Conservation (phyloP, 2,797 vertebrate species). For the Halcyon chelicuti region DNA sequence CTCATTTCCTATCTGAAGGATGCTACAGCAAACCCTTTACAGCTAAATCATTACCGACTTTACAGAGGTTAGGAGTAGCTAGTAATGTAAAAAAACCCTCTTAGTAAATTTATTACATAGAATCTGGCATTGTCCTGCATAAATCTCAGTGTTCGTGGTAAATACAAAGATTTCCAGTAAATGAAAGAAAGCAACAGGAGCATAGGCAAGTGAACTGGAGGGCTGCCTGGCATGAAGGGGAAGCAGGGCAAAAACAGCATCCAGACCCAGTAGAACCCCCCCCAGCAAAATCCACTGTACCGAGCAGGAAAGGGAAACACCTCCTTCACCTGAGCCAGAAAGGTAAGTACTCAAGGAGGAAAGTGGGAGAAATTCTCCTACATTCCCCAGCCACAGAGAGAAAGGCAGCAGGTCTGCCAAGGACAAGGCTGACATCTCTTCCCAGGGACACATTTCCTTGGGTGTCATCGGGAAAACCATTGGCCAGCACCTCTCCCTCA, state of each 20-base stretch:
- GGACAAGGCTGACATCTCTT: background rate
- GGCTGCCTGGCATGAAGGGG: background rate
- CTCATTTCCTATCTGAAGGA: background rate
- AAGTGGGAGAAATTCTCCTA: background rate
- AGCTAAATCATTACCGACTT: constrained; percentile 39
- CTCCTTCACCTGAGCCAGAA: background rate
- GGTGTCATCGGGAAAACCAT: background rate
- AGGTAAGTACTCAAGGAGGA: background rate
- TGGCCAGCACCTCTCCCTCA: background rate
- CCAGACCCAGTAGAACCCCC: background rate
- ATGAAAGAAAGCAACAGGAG: background rate
- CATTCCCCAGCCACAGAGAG: background rate
- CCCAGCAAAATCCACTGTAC: too few species aligned
- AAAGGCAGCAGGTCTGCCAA: background rate
- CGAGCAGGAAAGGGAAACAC: background rate
- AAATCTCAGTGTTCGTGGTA: background rate
- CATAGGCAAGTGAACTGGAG: background rate
- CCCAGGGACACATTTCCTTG: background rate
- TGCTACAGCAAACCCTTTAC: background rate
- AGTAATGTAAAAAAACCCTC: background rate
- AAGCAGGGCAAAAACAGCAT: background rate
- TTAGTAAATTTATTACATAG: constrained; percentile 14
- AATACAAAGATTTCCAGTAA: constrained; percentile 15
- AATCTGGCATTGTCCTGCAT: background rate
- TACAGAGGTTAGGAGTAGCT: background rate